phyloP scores from a whole-genome alignment of 1,140 invertebrate genomes.

The Brachionus angularis region DNA sequence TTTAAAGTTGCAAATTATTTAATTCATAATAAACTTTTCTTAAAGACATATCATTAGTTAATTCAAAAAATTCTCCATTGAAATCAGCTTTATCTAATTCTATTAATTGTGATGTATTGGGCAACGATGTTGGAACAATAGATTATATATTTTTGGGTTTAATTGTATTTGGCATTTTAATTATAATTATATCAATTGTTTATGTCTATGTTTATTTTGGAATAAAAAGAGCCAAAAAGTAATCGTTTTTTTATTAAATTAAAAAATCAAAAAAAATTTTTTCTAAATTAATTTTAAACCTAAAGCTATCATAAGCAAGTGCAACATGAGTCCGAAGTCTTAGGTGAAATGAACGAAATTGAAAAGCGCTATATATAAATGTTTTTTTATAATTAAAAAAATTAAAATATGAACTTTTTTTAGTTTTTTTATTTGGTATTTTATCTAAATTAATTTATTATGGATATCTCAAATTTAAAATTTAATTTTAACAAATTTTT shows the following conservation, averaged over 20 bases:
- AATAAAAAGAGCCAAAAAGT: constrained; percentile 34
- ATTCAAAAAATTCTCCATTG: neutral
- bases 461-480: too few relatives aligned
- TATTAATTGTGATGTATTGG: constrained; percentile 20
- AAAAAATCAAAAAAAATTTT: neutral
- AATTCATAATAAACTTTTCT: too few relatives aligned
- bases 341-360: constrained; percentile 13
- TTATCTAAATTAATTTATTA: too few relatives aligned
- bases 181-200: constrained; percentile 1
- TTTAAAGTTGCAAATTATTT: too few relatives aligned
- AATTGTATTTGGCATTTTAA: constrained; percentile 5
- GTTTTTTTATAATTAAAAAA: too few relatives aligned
- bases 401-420: too few relatives aligned
- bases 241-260: neutral
- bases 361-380: constrained; percentile 21
- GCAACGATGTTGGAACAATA: constrained; percentile 24
- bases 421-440: too few relatives aligned
- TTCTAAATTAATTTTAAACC: neutral
- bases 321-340: constrained; percentile 1
- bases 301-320: constrained; percentile 4
- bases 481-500: too few relatives aligned
- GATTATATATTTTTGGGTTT: constrained; percentile 37
- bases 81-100: neutral
- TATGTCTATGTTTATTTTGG: constrained; percentile 40
- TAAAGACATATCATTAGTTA: neutral